A percentile compares a stretch with the other conserved stretches of the same genome.
Conservation (phyloP, 1,140 invertebrate species). For the Plectrocnemia conspersa region DNA sequence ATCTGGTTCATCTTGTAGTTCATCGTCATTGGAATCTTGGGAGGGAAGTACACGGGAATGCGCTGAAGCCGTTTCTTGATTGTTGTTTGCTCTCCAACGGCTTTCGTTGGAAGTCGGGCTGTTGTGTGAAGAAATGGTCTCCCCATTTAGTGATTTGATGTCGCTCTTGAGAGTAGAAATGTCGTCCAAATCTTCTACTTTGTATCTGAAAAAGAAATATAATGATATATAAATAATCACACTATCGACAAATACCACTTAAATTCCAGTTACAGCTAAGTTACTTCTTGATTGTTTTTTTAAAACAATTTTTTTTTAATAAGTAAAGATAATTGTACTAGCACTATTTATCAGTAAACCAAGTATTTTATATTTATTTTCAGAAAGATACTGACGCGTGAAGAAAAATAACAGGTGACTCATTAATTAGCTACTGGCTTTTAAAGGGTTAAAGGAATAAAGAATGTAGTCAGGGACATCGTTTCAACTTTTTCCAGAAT, state of each 20-base stretch:
- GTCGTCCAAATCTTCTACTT: conserved; percentile 27
- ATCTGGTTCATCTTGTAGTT: not conserved
- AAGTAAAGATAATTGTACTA: too few relatives aligned
- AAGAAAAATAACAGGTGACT: too few relatives aligned
- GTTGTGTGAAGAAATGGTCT: not conserved
- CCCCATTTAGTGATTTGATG: conserved; percentile 8
- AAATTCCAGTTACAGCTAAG: too few relatives aligned
- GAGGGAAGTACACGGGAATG: not conserved
- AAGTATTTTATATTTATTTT: too few relatives aligned
- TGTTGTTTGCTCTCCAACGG: conserved; percentile 4
- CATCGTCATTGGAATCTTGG: conserved; percentile 7
- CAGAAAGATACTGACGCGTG: too few relatives aligned
- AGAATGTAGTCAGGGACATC: too few relatives aligned
- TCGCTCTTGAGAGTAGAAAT: conserved; percentile 29
- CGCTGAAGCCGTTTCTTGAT: not conserved
- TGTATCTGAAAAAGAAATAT: conserved; percentile 28
- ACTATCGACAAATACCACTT: not conserved
- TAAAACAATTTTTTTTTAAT: too few relatives aligned
- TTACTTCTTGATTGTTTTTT: too few relatives aligned
- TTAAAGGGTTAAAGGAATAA: too few relatives aligned
- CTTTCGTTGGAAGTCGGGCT: conserved; percentile 3
- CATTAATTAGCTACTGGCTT: too few relatives aligned
- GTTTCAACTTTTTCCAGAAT: too few relatives aligned
- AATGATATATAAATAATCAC: not conserved
- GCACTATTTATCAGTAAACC: too few relatives aligned